These are phyloP conservation scores for Drosophila antonietae DNA, from an alignment of 2,888 invertebrate species.

Conservation along the genomic window DNA sequence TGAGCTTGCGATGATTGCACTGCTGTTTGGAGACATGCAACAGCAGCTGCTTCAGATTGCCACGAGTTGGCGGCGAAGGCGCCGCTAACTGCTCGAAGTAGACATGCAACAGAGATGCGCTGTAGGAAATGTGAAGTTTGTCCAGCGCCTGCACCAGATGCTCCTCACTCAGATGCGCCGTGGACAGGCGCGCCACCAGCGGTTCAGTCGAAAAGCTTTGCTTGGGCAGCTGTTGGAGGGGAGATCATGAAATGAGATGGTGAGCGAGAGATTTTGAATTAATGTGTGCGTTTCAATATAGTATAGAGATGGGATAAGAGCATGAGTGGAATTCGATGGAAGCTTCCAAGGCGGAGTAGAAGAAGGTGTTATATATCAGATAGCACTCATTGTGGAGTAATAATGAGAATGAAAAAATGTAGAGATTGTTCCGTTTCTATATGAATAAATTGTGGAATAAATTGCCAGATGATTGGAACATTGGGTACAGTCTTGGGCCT, in stretches of 20 bases:
- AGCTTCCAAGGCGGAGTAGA: too few relatives aligned
- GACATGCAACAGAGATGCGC: conserved; percentile 75
- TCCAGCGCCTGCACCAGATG: conserved; percentile 84
- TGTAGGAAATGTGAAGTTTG: conserved; percentile 81
- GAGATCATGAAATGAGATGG: not conserved
- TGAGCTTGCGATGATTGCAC: conserved; percentile 82
- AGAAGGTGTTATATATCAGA: too few relatives aligned
- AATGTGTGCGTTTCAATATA: not conserved
- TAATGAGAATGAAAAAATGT: too few relatives aligned
- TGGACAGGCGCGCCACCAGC: conserved; percentile 79
- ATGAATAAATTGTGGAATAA: too few relatives aligned
- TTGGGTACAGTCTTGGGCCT: too few relatives aligned
- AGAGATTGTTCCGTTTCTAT: too few relatives aligned
- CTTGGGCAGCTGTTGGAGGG: conserved; percentile 47
- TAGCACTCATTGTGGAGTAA: too few relatives aligned
- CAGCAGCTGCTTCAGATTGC: conserved; percentile 80
- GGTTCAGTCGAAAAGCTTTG: conserved; percentile 75
- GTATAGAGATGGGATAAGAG: not conserved
- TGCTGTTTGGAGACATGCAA: conserved; percentile 82
- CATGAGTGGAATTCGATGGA: too few relatives aligned
- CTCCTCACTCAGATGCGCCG: conserved; percentile 80
- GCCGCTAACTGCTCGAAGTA: conserved; percentile 66
- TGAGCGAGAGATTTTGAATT: not conserved
- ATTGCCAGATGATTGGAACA: too few relatives aligned
- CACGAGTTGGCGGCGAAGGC: conserved; percentile 38